These are phyloP conservation scores for Cassiopea andromeda DNA, from an alignment of 30 jellyfish, hydroid and myxozoan genomes.

Conservation along the genomic window DNA sequence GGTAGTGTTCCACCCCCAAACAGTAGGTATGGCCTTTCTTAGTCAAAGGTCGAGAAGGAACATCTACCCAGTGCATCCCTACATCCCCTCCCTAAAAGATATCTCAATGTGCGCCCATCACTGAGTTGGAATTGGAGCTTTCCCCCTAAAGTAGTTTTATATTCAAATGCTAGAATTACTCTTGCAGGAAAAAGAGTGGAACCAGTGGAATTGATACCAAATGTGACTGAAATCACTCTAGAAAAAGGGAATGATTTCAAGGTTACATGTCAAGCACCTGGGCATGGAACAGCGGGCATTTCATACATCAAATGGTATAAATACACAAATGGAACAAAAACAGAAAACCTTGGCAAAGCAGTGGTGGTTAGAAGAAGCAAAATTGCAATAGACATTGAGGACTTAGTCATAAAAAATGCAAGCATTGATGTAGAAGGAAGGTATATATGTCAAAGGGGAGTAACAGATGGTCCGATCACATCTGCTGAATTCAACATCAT, in stretches of 20 bases:
- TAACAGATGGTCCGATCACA: constrained; percentile 6
- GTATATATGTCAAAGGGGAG: constrained; percentile 42
- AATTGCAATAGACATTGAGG: constrained; percentile 12
- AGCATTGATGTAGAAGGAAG: constrained; percentile 37
- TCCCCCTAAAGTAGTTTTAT: background rate
- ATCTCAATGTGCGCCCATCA: background rate
- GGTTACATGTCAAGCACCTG: constrained; percentile 40
- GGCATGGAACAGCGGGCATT: background rate
- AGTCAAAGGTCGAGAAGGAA: background rate
- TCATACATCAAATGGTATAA: constrained; percentile 63
- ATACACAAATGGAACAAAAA: constrained; percentile 15
- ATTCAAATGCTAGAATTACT: background rate
- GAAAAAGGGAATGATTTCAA: constrained; percentile 35
- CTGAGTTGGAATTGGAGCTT: background rate
- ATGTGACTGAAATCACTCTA: constrained; percentile 10
- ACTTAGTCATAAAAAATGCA: constrained; percentile 23
- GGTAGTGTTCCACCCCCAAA: too few species aligned
- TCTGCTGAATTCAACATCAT: constrained; percentile 21
- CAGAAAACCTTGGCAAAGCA: background rate
- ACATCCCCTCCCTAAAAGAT: background rate
- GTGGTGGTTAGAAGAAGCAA: constrained; percentile 14
- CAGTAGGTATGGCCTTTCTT: too few species aligned
- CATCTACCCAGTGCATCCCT: background rate
- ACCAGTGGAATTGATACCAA: constrained; percentile 45
- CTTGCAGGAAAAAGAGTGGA: constrained; percentile 10